Conservation (phyloP, 2,797 vertebrate genomes). For the Buceros bicornis region DNA sequence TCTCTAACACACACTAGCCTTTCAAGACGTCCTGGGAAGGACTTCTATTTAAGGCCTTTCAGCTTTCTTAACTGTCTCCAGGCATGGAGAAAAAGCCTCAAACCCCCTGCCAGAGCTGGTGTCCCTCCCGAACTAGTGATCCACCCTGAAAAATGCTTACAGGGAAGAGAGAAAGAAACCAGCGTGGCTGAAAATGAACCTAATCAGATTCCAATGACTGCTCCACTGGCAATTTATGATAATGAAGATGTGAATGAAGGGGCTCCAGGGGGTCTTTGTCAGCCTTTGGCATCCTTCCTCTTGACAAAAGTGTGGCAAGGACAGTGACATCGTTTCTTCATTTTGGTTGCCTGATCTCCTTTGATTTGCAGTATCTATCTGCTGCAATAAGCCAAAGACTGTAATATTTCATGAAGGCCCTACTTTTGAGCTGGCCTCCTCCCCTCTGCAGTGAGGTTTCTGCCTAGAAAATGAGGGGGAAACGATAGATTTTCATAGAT, state of each 20-base stretch:
- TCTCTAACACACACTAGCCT: fast-evolving
- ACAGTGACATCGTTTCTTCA: not conserved
- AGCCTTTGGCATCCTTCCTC: not conserved
- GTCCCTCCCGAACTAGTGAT: not conserved
- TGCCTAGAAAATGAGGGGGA: not conserved
- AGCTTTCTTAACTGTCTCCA: not conserved
- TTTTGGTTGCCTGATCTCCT: not conserved
- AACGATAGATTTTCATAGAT: not conserved
- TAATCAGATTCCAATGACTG: not conserved
- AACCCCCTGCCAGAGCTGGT: not conserved
- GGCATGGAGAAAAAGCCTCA: not conserved
- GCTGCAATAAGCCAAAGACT: not conserved
- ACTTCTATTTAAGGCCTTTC: not conserved
- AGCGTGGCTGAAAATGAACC: fast-evolving
- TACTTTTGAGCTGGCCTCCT: not conserved
- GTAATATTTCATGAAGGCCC: not conserved
- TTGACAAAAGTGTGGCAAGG: not conserved
- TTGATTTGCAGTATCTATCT: not conserved
- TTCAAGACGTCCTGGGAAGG: not conserved
- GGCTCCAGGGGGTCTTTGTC: not conserved
- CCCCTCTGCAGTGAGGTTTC: not conserved
- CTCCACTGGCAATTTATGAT: not conserved
- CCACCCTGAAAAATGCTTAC: not conserved
- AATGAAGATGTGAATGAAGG: not conserved
- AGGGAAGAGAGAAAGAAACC: not conserved